These are phyloP conservation scores for Anguilla megastoma DNA, from an alignment of 2,797 vertebrate genomes.

Conservation along the genomic window DNA sequence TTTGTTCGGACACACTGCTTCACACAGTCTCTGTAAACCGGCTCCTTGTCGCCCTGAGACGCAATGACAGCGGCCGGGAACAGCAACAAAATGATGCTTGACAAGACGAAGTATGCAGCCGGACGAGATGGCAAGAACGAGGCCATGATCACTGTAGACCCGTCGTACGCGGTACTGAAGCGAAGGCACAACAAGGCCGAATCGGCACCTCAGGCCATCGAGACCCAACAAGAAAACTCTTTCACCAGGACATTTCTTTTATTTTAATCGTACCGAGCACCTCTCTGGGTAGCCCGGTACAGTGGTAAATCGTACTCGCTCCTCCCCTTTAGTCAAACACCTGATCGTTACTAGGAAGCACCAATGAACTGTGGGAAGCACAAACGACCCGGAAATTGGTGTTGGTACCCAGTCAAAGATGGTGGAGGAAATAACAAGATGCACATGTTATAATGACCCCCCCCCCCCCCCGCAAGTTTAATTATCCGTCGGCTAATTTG, in stretches of 20 bases:
- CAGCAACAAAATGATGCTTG: conserved; percentile 59
- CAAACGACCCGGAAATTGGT: not conserved
- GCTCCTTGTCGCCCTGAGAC: conserved; percentile 92
- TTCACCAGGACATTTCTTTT: conserved; percentile 38
- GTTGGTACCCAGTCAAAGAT: not conserved
- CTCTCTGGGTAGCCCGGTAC: not conserved
- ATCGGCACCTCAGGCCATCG: conserved; percentile 41
- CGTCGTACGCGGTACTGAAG: conserved; percentile 54
- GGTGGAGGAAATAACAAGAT: too few species aligned
- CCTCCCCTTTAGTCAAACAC: conserved; percentile 3
- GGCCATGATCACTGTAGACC: conserved; percentile 64
- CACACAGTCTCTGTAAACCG: conserved; percentile 91
- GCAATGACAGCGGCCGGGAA: conserved; percentile 56
- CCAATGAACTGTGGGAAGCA: too few species aligned
- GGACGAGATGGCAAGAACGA: conserved; percentile 63
- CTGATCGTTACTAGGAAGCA: conserved; percentile 13
- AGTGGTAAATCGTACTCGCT: not conserved
- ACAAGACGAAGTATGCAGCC: conserved; percentile 62
- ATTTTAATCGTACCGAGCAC: conserved; percentile 33
- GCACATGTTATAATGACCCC: too few species aligned
- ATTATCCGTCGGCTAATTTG: too few species aligned
- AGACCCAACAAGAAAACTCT: conserved; percentile 32
- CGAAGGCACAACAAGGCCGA: conserved; percentile 58
- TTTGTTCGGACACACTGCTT: conserved; percentile 84
- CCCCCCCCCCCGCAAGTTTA: too few species aligned